Conservation (phyloP, 2,113 vertebrate species). For the Gila orcuttii region DNA sequence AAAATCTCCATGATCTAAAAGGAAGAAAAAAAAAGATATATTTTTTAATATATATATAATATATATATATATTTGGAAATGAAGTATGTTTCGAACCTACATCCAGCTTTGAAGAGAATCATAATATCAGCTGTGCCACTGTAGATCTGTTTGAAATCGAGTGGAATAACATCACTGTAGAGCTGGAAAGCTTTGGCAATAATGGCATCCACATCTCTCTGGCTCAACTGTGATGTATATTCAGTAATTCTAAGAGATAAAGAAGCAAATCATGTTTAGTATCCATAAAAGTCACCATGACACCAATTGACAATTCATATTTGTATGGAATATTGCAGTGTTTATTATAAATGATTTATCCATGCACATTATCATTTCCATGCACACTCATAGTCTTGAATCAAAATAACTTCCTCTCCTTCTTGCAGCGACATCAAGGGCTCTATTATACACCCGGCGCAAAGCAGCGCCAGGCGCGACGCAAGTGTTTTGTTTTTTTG, state of each 20-base stretch:
- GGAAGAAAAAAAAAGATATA: background rate
- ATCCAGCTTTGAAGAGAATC: slow-evolving; percentile 72
- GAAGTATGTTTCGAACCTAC: slow-evolving; percentile 53
- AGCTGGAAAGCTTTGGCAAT: slow-evolving; percentile 71
- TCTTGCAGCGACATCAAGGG: no score
- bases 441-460: no score
- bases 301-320: no score
- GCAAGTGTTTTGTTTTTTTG: no score
- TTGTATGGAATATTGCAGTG: no score
- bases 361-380: no score
- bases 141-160: slow-evolving; percentile 71
- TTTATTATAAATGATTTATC: no score
- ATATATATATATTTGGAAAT: no score
- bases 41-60: no score
- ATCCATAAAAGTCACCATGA: background rate
- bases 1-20: slow-evolving; percentile 74
- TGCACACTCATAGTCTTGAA: no score
- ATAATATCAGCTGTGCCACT: slow-evolving; percentile 71
- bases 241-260: slow-evolving; percentile 66
- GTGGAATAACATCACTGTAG: slow-evolving; percentile 75
- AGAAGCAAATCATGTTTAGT: background rate
- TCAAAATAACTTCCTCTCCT: no score
- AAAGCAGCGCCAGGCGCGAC: no score
- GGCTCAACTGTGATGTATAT: slow-evolving; percentile 70
- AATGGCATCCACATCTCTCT: slow-evolving; percentile 64